phyloP scores from a whole-genome alignment of 2,113 vertebrate genomes.

The Centrocercus urophasianus region DNA sequence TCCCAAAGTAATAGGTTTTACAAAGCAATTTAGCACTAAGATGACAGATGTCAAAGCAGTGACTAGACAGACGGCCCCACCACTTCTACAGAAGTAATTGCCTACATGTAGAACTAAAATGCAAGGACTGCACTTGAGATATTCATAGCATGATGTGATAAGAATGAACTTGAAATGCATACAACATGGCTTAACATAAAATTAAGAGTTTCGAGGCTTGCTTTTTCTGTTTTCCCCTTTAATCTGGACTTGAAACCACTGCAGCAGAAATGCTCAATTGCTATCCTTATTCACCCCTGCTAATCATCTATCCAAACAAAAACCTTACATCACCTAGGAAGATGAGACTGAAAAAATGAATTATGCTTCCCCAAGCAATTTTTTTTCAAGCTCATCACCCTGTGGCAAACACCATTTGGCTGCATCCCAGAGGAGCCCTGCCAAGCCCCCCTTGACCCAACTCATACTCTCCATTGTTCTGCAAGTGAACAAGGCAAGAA shows the following conservation, averaged over 20 bases:
- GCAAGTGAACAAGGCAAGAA: neutral
- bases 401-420: neutral
- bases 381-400: neutral
- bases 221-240: neutral
- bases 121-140: neutral
- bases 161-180: neutral
- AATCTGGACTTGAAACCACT: neutral
- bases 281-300: neutral
- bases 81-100: neutral
- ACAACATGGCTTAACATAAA: neutral
- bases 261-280: neutral
- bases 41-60: conserved; percentile 43
- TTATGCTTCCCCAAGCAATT: neutral
- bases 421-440: neutral
- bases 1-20: conserved; percentile 35
- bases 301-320: neutral
- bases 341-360: neutral
- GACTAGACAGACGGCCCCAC: neutral
- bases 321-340: neutral
- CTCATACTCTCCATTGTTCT: neutral
- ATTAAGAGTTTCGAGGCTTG: neutral
- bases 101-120: neutral
- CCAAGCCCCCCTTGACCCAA: neutral
- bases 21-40: conserved; percentile 7
- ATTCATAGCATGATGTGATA: rapidly evolving